Base-by-base conservation (phyloP, 2,113 vertebrate species). In the Oryctolagus cuniculus region DNA sequence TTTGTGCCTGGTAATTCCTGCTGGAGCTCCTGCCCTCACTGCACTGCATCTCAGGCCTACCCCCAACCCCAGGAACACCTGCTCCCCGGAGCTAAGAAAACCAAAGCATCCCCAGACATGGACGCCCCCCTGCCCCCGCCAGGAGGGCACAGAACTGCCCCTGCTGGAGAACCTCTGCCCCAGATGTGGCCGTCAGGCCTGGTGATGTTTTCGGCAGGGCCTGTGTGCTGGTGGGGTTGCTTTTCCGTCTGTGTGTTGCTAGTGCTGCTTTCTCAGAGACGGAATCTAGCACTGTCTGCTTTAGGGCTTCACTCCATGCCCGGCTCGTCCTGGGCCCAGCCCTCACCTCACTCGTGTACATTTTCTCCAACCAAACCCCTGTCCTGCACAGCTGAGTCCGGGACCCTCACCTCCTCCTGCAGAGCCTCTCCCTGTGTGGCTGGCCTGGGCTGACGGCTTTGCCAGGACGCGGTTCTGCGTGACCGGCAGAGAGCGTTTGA, bases 131-230 rank as follows among this genome's bases (percentile, higher is more conserved):
- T 70, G 10, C 61, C 6, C 44, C 25, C 77, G 10, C 61, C 6
- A 2, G 2, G 16, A 12, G 21, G 34, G 31, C 11, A 12, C 10
- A 38, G 21, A 55, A 34, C 27, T 8, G 13, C 17, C 69, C 2
- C 16, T 19, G 4, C 6, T 17, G 11, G 38, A 27, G 21, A 69
- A 72, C 22, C 64, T 49, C 2, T 3, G 8, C 17, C 67, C 8
- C 21, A 25, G 25, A 5, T n/a, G 11, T 7, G 15, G 31, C 4
- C 24, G 6, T 17, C 10, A 22, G 11, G 13, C 0, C 15, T 17
- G 64, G 25, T 29, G 21, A 10, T 4, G 17, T 49, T 10, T 66
- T 53, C n/a, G 34, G 0, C 5, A 25, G 5, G 29, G n/a, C 2
- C 22, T 80, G 4, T 9, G n/a, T 74, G 38, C 22, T 27, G 27